A percentile compares a stretch with the other conserved stretches of the same genome.
Evolutionary conservation across 2,888 invertebrate genomes (phyloP).

Genomic region (Tenthredo amoena): DNA sequence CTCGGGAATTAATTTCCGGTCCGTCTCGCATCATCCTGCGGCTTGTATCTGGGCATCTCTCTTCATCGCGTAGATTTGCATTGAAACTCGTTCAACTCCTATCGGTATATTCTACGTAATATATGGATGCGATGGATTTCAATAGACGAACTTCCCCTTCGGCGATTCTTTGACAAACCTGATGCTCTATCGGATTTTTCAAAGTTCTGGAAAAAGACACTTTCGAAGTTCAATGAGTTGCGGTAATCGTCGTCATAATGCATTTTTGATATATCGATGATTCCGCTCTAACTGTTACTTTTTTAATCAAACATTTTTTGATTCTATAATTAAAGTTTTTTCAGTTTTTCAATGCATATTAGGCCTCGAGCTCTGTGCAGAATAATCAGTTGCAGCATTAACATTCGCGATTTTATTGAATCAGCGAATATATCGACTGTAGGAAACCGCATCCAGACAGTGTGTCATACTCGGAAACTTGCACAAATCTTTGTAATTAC

Average conservation of each 20-base stretch:
- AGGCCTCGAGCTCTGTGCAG: too few relatives aligned
- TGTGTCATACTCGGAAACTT: background rate
- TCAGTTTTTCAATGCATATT: too few relatives aligned
- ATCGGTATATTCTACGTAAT: background rate
- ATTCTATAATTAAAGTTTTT: too few relatives aligned
- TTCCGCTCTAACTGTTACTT: too few relatives aligned
- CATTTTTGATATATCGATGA: background rate
- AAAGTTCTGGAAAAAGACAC: background rate
- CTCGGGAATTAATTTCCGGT: conserved; percentile 24
- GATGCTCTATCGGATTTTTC: background rate
- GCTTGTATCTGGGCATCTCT: background rate
- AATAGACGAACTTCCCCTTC: too few relatives aligned
- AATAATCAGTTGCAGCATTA: too few relatives aligned
- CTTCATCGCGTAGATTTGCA: background rate
- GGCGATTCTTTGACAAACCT: background rate
- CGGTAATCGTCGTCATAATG: background rate
- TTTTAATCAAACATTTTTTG: too few relatives aligned
- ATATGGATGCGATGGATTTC: background rate
- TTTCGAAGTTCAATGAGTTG: too few relatives aligned
- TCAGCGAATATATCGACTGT: too few relatives aligned
- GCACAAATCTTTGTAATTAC: conserved; percentile 9
- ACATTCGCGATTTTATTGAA: too few relatives aligned
- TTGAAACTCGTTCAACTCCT: background rate
- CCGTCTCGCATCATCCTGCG: too few relatives aligned
- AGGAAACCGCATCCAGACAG: background rate